Conservation (phyloP, 53 echinoderm and acorn worm species). For the Crossaster papposus region DNA sequence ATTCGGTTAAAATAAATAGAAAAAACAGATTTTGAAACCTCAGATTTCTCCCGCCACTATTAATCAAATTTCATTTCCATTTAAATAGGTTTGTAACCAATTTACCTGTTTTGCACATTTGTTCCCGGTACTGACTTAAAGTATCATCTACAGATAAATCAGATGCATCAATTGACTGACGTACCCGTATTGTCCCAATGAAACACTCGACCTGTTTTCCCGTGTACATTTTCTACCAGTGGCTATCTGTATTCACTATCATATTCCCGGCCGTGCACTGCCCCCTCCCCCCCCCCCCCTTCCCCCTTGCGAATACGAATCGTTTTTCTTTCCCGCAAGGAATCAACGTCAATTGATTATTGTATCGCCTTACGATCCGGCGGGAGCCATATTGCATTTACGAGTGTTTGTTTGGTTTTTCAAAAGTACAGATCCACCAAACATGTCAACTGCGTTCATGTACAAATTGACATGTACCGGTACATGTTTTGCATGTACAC, state of each 20-base stretch:
- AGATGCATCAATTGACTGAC: background rate
- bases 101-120: too few species aligned
- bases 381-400: slow-evolving; percentile 32
- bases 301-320: background rate
- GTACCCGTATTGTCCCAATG: background rate
- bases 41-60: too few species aligned
- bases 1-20: too few species aligned
- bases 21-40: too few species aligned
- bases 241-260: background rate
- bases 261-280: background rate
- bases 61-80: too few species aligned
- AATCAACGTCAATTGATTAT: slow-evolving; percentile 43
- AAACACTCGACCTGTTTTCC: background rate
- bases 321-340: background rate
- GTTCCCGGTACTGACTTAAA: background rate
- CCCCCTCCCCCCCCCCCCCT: too few species aligned
- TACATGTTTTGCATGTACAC: background rate
- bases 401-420: slow-evolving; percentile 14
- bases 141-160: background rate
- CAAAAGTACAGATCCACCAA: background rate
- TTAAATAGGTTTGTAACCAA: too few species aligned
- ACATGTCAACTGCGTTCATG: background rate
- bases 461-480: background rate
- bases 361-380: slow-evolving; percentile 14
- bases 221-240: too few species aligned